phyloP scores from a whole-genome alignment of 2,888 invertebrate genomes.

The Rhagonycha fulva region DNA sequence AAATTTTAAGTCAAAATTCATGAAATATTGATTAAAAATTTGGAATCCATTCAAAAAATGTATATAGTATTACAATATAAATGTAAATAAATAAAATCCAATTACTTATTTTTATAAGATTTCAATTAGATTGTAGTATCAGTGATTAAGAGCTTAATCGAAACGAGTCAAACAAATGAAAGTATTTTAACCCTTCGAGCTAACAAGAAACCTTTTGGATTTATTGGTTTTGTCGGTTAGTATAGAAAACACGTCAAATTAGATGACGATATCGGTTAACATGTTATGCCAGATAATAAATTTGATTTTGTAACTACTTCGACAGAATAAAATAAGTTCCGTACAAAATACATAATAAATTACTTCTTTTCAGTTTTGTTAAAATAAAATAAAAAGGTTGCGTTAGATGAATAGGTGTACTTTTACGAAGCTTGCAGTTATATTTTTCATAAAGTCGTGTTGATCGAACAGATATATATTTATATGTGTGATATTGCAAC shows the following conservation, averaged over 20 bases:
- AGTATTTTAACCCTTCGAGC: background rate
- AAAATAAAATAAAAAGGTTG: background rate
- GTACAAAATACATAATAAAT: background rate
- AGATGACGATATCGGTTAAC: conserved; percentile 2
- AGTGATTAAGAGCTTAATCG: background rate
- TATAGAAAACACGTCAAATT: conserved; percentile 1
- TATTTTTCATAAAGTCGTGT: background rate
- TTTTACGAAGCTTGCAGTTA: background rate
- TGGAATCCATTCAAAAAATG: background rate
- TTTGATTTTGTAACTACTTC: background rate
- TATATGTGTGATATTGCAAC: background rate
- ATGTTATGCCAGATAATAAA: background rate
- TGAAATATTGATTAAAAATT: background rate
- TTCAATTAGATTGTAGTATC: background rate
- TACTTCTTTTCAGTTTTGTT: background rate
- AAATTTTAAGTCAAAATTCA: too few relatives aligned
- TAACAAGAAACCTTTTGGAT: background rate
- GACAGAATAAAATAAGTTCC: background rate
- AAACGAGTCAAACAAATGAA: background rate
- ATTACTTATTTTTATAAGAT: background rate
- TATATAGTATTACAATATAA: background rate
- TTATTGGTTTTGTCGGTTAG: conserved; percentile 2
- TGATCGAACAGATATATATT: background rate
- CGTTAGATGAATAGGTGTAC: background rate
- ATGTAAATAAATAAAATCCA: background rate